Base-by-base conservation (phyloP, 1,140 invertebrate species). In the Lutraria rhynchaena region DNA sequence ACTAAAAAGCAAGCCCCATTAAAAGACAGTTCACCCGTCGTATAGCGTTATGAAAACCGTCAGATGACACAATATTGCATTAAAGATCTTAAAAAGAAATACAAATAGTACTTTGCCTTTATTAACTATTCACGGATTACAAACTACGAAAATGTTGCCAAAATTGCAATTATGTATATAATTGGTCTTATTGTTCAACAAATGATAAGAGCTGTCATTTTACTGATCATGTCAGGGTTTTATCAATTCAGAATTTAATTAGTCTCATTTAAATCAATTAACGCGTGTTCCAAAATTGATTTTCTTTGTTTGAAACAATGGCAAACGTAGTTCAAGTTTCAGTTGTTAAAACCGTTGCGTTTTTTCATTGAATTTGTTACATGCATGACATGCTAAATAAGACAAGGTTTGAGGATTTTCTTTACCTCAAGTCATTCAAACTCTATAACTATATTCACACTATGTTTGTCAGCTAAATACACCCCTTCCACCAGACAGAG, bases 191-290 rank as follows among this genome's bases (percentile, higher is more conserved):
- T 77, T 77, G 58, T 77, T 19, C n/a, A 27, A 19, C 35, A 31
- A 41, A 31, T 35, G 24, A 77, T 65, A 13, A n/a, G 41, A 80
- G 29, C 65, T 80, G 76, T 80, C 76, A 80, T 29, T 69, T 46
- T 22, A 22, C 31, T 70, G 76, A 35, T 60, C 76, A 51, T 67
- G 63, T 80, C 76, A 80, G 31, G 58, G 51, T 31, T 44, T 80
- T 80, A 80, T 80, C 76, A 67, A 31, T 37, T 24, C 41, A 44
- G 53, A 53, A 80, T 80, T 70, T 80, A 80, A 80, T 80, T 80
- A 80, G 44, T 24, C 65, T 80, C 76, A 80, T 80, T 80, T 80
- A 80, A 80, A 80, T 80, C 76, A 80, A 80, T 80, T 80, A 80
- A 41, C 76, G 76, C 76, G 76, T 80, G 76, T 80, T 80, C 70